Evolutionary conservation across 2,113 vertebrate genomes (phyloP).

Genomic region (Zapus hudsonius): DNA sequence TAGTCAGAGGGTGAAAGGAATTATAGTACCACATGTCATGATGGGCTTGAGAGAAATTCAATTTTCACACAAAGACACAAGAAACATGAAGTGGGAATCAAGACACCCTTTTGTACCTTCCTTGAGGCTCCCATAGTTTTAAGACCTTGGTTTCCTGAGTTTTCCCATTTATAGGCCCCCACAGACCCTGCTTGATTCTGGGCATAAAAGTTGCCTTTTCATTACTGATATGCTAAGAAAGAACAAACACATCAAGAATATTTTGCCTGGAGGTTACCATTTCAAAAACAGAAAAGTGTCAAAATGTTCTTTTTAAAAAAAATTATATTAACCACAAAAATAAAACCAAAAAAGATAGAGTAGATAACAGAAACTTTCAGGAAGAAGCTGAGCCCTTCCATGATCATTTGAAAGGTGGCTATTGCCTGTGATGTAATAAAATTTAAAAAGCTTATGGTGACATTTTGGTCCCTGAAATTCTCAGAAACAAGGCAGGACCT

Average conservation of each 20-base stretch:
- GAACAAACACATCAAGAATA: background rate
- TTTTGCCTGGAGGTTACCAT: background rate
- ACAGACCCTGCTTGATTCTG: too few species aligned
- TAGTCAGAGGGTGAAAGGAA: background rate
- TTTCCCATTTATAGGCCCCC: background rate
- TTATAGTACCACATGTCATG: background rate
- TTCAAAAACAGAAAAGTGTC: background rate
- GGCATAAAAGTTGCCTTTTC: background rate
- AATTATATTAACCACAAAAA: background rate
- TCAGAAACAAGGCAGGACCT: background rate
- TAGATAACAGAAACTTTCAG: background rate
- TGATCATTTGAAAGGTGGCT: background rate
- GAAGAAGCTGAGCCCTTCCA: background rate
- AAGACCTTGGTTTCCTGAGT: background rate
- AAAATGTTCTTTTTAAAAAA: background rate
- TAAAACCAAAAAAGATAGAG: background rate
- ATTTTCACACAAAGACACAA: conserved; percentile 13
- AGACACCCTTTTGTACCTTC: background rate
- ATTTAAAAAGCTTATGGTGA: background rate
- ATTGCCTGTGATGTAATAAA: background rate
- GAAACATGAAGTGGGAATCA: background rate
- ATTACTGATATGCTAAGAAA: background rate
- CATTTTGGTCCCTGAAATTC: background rate
- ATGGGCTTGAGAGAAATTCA: background rate
- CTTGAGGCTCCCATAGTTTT: background rate